A percentile compares a stretch with the other conserved stretches of the same genome.
Evolutionary conservation across 2,888 invertebrate species (phyloP).

Genomic region (Cylloceria caligata): DNA sequence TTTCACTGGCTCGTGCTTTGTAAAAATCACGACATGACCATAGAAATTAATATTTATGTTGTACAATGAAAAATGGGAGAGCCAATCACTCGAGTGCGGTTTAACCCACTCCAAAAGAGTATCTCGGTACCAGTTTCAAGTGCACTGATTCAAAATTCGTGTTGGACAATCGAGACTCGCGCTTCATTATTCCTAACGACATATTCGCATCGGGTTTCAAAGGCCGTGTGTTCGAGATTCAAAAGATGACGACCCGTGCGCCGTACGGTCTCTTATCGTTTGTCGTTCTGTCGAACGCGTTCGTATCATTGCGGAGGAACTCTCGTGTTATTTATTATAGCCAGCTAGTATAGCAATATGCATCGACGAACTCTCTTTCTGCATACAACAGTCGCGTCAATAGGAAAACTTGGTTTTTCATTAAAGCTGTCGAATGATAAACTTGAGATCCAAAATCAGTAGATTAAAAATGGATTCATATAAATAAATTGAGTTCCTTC

Average conservation of each 20-base stretch:
- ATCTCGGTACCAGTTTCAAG: constrained; percentile 5
- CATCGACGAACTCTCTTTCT: neutral
- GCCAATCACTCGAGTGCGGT: neutral
- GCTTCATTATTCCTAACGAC: neutral
- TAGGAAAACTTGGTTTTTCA: neutral
- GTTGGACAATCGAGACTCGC: neutral
- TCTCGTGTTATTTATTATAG: neutral
- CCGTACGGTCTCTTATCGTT: constrained; percentile 62
- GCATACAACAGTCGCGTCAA: neutral
- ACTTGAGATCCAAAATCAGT: neutral
- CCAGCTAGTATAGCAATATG: neutral
- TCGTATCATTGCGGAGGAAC: constrained; percentile 26
- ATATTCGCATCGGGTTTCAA: constrained; percentile 54
- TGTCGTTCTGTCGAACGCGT: constrained; percentile 48
- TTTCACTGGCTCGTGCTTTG: neutral
- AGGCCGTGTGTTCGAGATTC: constrained; percentile 61
- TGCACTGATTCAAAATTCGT: constrained; percentile 4
- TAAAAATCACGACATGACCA: neutral
- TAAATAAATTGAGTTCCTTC: too few species aligned
- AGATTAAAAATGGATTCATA: neutral
- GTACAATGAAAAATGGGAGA: neutral
- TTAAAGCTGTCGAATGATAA: neutral
- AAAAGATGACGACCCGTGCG: constrained; percentile 54
- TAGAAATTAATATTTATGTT: neutral
- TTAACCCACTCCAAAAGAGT: neutral